A percentile compares a stretch with the other conserved stretches of the same genome.
These are phyloP conservation scores for Burhinus oedicnemus DNA, from an alignment of 2,113 vertebrate genomes.

Conservation along the genomic window DNA sequence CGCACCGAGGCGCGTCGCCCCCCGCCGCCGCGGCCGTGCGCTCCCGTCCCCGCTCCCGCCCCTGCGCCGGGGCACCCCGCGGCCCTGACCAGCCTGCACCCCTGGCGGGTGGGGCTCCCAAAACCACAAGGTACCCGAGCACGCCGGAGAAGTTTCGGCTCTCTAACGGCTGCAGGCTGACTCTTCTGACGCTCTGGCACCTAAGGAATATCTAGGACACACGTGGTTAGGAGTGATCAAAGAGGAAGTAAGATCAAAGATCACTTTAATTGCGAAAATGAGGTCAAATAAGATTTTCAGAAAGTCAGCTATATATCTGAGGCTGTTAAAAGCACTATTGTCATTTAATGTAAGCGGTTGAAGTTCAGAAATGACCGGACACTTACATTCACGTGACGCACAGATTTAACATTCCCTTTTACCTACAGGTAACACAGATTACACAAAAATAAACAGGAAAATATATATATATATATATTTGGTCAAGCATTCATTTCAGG, in stretches of 20 bases:
- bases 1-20: not conserved
- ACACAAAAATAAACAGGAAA: slow-evolving; percentile 37
- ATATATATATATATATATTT: slow-evolving; percentile 20
- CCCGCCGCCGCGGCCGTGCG: accelerated
- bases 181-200: not conserved
- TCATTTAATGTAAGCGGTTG: slow-evolving; percentile 40
- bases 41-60: not conserved
- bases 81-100: not conserved
- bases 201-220: not conserved
- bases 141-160: not conserved
- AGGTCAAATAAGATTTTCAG: slow-evolving; percentile 31
- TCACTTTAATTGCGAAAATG: slow-evolving; percentile 63
- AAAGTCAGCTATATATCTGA: slow-evolving; percentile 43
- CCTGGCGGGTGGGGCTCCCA: accelerated
- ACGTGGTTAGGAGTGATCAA: not conserved
- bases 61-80: not conserved
- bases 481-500: slow-evolving; percentile 51
- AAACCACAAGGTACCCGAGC: not conserved
- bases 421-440: slow-evolving; percentile 32
- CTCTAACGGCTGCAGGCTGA: not conserved
- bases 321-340: slow-evolving; percentile 26
- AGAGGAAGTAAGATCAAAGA: slow-evolving; percentile 19
- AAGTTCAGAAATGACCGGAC: slow-evolving; percentile 25
- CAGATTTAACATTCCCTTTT: slow-evolving; percentile 55
- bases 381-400: slow-evolving; percentile 67